Percentiles rank a stretch among this genome's conserved stretches.
Evolutionary conservation across 2,797 vertebrate genomes (phyloP).

Genomic region (Melanogrammus aeglefinus): DNA sequence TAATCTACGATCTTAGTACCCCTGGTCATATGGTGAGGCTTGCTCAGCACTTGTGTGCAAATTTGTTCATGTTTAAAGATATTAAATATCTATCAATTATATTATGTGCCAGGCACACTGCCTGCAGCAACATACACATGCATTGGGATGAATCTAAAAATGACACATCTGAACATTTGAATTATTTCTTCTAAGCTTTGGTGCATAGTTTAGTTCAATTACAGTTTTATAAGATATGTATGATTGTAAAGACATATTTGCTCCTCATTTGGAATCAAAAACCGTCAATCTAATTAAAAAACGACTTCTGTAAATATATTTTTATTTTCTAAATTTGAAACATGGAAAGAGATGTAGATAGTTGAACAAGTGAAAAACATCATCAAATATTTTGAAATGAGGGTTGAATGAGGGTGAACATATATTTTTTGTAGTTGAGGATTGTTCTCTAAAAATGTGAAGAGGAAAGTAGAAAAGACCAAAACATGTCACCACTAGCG

Average conservation of each 20-base stretch:
- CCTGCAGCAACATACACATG: background rate
- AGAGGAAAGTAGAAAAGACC: background rate
- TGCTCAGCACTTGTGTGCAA: background rate
- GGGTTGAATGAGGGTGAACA: no score
- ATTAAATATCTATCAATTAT: no score
- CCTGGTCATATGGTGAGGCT: background rate
- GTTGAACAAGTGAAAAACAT: no score
- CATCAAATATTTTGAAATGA: no score
- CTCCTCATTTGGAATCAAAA: background rate
- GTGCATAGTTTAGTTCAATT: no score
- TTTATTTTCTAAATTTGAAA: background rate
- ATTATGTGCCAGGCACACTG: background rate
- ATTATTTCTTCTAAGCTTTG: background rate
- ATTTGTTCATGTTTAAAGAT: background rate
- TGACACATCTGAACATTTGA: background rate
- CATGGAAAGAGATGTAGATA: background rate
- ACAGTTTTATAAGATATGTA: background rate
- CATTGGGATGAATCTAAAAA: background rate
- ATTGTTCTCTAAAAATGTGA: no score
- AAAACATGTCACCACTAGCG: background rate
- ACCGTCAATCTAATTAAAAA: constrained; percentile 43
- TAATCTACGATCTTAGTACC: background rate
- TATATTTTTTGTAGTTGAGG: no score
- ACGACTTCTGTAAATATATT: constrained; percentile 28
- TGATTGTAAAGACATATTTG: background rate